phyloP scores from a whole-genome alignment of 2,113 vertebrate species.

The Theropithecus gelada region DNA sequence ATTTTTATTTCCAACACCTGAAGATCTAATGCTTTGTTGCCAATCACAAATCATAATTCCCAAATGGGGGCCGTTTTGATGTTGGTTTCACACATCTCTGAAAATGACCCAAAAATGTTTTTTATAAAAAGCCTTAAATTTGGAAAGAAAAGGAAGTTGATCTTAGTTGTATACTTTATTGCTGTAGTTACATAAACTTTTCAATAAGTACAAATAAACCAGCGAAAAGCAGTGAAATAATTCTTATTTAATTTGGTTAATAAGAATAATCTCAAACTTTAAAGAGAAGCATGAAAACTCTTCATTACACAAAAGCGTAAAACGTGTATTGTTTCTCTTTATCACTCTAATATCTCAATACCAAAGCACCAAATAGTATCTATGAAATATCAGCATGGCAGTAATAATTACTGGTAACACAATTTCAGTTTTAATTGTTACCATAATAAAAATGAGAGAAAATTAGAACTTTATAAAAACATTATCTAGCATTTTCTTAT shows the following conservation, averaged over 20 bases:
- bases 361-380: neutral
- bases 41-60: neutral
- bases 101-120: neutral
- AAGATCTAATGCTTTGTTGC: neutral
- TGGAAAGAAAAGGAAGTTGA: neutral
- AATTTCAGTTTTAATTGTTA: constrained; percentile 45
- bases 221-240: neutral
- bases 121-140: neutral
- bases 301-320: constrained; percentile 29
- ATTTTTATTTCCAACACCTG: neutral
- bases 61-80: neutral
- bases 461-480: neutral
- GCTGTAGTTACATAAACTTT: neutral
- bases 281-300: neutral
- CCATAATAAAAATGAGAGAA: neutral
- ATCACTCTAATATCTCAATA: neutral
- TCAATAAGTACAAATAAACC: neutral
- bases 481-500: neutral
- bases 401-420: neutral
- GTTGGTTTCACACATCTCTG: neutral
- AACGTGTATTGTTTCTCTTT: neutral
- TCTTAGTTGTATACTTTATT: neutral
- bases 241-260: constrained; percentile 50
- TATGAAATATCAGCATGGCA: neutral
- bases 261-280: constrained; percentile 14